These are phyloP conservation scores for Malthinus seriepunctatus DNA, from an alignment of 2,888 invertebrate species.

Conservation along the genomic window DNA sequence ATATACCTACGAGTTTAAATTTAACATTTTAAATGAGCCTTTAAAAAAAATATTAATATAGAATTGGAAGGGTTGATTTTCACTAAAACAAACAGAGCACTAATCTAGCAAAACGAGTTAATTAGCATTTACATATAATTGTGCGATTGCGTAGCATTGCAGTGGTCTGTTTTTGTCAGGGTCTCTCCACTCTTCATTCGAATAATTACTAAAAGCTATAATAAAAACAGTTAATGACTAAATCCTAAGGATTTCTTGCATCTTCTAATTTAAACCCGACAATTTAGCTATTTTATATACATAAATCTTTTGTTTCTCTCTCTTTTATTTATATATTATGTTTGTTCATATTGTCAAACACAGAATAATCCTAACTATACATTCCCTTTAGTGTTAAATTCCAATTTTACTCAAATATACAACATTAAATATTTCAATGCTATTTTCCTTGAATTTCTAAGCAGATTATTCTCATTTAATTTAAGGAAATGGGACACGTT, in stretches of 20 bases:
- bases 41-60: too few relatives aligned
- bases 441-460: too few relatives aligned
- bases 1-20: too few relatives aligned
- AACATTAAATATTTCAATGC: too few relatives aligned
- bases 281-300: slow-evolving; percentile 27
- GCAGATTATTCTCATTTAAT: not conserved
- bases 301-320: too few relatives aligned
- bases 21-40: too few relatives aligned
- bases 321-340: not conserved
- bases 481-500: not conserved
- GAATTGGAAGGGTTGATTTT: not conserved
- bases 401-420: too few relatives aligned
- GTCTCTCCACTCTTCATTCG: slow-evolving; percentile 28
- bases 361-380: slow-evolving; percentile 16
- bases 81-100: slow-evolving; percentile 25
- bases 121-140: slow-evolving; percentile 30
- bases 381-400: too few relatives aligned
- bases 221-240: slow-evolving; percentile 36
- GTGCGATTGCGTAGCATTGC: slow-evolving; percentile 29
- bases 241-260: slow-evolving; percentile 35
- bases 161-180: slow-evolving; percentile 28
- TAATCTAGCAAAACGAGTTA: slow-evolving; percentile 20
- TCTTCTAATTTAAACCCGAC: slow-evolving; percentile 33
- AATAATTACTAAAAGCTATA: slow-evolving; percentile 26
- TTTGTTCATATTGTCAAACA: slow-evolving; percentile 15